Evolutionary conservation across 2,888 invertebrate genomes (phyloP).

Genomic region (Galerucella calmariensis): DNA sequence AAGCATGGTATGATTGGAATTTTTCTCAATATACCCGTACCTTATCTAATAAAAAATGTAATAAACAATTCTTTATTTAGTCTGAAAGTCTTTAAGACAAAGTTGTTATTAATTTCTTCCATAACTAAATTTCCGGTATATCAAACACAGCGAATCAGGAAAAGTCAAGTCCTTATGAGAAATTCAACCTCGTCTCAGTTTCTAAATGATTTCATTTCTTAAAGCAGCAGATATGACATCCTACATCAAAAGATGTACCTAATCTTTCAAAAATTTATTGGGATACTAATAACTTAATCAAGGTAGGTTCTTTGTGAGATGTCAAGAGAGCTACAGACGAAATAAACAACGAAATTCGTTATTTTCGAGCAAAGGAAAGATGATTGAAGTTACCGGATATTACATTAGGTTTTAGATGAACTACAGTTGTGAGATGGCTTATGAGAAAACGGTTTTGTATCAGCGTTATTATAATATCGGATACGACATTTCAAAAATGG

Average conservation of each 20-base stretch:
- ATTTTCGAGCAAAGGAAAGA: constrained; percentile 6
- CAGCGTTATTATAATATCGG: too few species aligned
- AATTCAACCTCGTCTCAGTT: constrained; percentile 13
- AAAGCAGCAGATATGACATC: constrained; percentile 24
- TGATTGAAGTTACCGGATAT: constrained; percentile 4
- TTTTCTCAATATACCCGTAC: neutral
- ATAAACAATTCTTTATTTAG: constrained; percentile 2
- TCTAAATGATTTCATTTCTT: constrained; percentile 11
- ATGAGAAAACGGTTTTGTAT: neutral
- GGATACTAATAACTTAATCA: constrained; percentile 30
- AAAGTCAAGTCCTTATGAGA: constrained; percentile 17
- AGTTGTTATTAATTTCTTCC: neutral
- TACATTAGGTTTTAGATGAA: constrained; percentile 2
- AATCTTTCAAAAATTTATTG: constrained; percentile 26
- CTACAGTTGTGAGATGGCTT: neutral
- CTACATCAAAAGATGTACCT: constrained; percentile 26
- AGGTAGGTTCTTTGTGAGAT: constrained; percentile 23
- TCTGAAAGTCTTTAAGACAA: neutral
- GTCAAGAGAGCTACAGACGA: constrained; percentile 13
- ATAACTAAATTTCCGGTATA: constrained; percentile 12
- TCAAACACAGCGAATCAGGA: constrained; percentile 14
- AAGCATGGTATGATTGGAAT: neutral
- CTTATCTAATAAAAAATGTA: neutral
- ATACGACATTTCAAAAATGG: too few species aligned
- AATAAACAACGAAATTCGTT: constrained; percentile 11